A percentile compares a stretch with the other conserved stretches of the same genome.
phyloP scores from a whole-genome alignment of 2,888 invertebrate genomes.

The Sabatieria punctata region DNA sequence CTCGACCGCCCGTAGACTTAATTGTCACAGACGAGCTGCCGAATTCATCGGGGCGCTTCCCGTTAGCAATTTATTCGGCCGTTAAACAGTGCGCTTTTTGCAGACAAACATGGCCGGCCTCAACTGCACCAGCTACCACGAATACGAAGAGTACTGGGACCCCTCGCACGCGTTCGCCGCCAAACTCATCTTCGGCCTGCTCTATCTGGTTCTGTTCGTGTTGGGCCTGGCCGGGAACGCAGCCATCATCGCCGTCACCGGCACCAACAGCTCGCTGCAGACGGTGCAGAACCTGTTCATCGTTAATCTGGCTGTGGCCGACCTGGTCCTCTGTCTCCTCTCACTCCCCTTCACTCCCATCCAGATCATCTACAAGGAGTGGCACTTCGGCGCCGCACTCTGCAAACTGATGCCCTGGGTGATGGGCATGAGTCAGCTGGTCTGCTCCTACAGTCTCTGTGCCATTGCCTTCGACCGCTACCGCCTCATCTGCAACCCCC shows the following conservation, averaged over 20 bases:
- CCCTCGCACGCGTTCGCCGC: background rate
- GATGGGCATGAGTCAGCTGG: conserved; percentile 87
- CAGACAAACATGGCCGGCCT: too few relatives aligned
- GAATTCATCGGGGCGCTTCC: too few relatives aligned
- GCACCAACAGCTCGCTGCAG: conserved; percentile 17
- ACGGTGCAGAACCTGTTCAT: conserved; percentile 62
- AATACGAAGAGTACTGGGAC: background rate
- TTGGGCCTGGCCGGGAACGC: conserved; percentile 25
- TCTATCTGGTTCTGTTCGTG: conserved; percentile 21
- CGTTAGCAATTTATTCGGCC: too few relatives aligned
- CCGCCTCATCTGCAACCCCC: background rate
- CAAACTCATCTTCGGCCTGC: conserved; percentile 12
- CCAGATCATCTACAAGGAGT: conserved; percentile 69
- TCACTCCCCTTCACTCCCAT: conserved; percentile 91
- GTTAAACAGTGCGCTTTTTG: too few relatives aligned
- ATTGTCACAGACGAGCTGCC: too few relatives aligned
- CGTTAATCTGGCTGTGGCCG: conserved; percentile 79
- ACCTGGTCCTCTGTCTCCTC: conserved; percentile 73
- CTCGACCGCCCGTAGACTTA: too few relatives aligned
- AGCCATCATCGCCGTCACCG: conserved; percentile 20
- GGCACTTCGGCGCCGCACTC: conserved; percentile 75
- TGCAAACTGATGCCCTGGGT: conserved; percentile 84
- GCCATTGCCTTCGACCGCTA: conserved; percentile 92
- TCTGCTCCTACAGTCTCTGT: conserved; percentile 83
- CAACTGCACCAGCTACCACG: background rate